Base-by-base conservation (phyloP, 2,888 invertebrate genomes). In the Troides helena region DNA sequence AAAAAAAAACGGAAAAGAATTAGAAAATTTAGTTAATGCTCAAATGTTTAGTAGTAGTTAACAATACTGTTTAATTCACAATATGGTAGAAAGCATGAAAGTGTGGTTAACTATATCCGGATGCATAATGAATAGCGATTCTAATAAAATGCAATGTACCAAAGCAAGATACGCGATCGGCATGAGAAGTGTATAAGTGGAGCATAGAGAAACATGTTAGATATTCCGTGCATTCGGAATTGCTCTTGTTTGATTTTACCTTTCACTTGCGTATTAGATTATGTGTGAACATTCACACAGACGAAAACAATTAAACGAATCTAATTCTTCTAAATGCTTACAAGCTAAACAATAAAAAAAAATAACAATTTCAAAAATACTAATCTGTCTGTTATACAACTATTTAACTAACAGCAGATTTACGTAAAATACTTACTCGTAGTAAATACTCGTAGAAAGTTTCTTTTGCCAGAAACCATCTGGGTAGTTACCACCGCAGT, bases 31-130 rank as follows among this genome's bases (percentile, higher is more conserved):
- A 46, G 46, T 46, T 46, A 46, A 46, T 14, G 4, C 14, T 46
- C 14, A 46, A 12, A 10, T 46, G 2, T 14, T 12, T 46, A 12
- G 1, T 46, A 14, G 1, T 46, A 46, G 46, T 56, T 56, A 56
- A 56, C n/a, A 46, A 56, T 67, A 62, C 53, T 36, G 50, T 58
- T 21, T 57, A 57, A 62, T 70, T 39, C 58, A 39, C 21, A 53
- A 62, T 39, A 62, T 66, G 58, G 53, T 67, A 62, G 66, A 70
- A 67, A 70, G 43, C 63, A 67, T 67, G 59, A 67, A 53, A 62
- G 66, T 67, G 66, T 62, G 30, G 58, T 50, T 50, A 57, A 36
- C 62, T 56, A 56, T 66, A 59, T 66, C 62, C 66, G 62, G 58
- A 66, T 62, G 58, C 62, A 23, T 43, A 56, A 66, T 62, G 69